These are phyloP conservation scores for Mythimna pallens DNA, from an alignment of 2,888 invertebrate genomes.

Conservation along the genomic window DNA sequence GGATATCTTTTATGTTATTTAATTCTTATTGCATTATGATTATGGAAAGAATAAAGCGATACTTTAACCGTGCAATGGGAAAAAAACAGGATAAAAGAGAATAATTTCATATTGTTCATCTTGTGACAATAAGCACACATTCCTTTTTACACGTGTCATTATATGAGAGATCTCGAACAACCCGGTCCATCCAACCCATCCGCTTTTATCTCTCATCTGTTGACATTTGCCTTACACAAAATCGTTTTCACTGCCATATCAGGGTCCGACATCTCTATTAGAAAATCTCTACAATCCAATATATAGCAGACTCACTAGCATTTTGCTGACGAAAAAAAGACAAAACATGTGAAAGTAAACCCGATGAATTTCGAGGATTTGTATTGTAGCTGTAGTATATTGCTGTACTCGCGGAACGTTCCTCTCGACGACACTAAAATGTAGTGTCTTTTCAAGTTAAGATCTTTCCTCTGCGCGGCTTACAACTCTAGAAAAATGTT, in stretches of 20 bases:
- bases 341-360: conserved; percentile 32
- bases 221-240: conserved; percentile 51
- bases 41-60: not conserved
- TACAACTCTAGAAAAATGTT: conserved; percentile 43
- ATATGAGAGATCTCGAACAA: not conserved
- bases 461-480: conserved; percentile 31
- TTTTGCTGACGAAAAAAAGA: conserved; percentile 30
- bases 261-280: conserved; percentile 54
- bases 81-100: not conserved
- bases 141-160: conserved; percentile 7
- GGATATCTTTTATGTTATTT: conserved; percentile 5
- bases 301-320: conserved; percentile 18
- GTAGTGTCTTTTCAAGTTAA: conserved; percentile 47
- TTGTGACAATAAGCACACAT: conserved; percentile 25
- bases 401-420: conserved; percentile 29
- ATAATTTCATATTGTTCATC: conserved; percentile 20
- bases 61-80: not conserved
- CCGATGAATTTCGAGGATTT: conserved; percentile 33
- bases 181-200: not conserved
- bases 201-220: conserved; percentile 20
- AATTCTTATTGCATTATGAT: conserved; percentile 14
- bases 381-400: conserved; percentile 19
- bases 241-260: conserved; percentile 58
- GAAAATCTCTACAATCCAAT: conserved; percentile 37
- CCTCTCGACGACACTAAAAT: conserved; percentile 51